Conservation (phyloP, 2,888 invertebrate genomes). For the Dione vanillae region DNA sequence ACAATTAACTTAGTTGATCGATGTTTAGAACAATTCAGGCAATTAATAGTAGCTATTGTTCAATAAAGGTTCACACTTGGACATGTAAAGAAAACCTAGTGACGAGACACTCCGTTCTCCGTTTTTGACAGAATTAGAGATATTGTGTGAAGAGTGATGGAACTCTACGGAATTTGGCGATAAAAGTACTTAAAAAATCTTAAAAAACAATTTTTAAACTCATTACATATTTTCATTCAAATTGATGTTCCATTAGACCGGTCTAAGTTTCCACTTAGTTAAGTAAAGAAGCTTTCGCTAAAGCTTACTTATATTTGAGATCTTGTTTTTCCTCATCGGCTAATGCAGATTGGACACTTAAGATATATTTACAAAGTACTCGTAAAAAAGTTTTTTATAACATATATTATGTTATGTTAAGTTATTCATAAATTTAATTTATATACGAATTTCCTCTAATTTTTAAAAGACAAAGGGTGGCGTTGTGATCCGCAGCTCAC, state of each 20-base stretch:
- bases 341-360: constrained; percentile 36
- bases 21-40: constrained; percentile 7
- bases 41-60: not conserved
- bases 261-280: constrained; percentile 38
- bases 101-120: too few relatives aligned
- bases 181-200: not conserved
- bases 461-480: too few relatives aligned
- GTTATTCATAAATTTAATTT: not conserved
- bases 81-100: not conserved
- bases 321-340: constrained; percentile 33
- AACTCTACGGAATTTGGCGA: not conserved
- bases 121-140: not conserved
- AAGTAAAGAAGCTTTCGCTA: constrained; percentile 34
- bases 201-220: not conserved
- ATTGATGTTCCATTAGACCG: constrained; percentile 32
- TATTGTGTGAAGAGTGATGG: not conserved
- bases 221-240: constrained; percentile 15
- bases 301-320: constrained; percentile 29
- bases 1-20: constrained; percentile 22
- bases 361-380: constrained; percentile 2
- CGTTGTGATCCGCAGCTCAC: too few relatives aligned
- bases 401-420: not conserved
- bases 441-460: too few relatives aligned
- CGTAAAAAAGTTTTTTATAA: not conserved
- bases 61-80: not conserved